Evolutionary conservation across 2,888 invertebrate species (phyloP), one percentile per base, ranked within the genome.

Genomic region (Lasioglossum zephyrum): DNA sequence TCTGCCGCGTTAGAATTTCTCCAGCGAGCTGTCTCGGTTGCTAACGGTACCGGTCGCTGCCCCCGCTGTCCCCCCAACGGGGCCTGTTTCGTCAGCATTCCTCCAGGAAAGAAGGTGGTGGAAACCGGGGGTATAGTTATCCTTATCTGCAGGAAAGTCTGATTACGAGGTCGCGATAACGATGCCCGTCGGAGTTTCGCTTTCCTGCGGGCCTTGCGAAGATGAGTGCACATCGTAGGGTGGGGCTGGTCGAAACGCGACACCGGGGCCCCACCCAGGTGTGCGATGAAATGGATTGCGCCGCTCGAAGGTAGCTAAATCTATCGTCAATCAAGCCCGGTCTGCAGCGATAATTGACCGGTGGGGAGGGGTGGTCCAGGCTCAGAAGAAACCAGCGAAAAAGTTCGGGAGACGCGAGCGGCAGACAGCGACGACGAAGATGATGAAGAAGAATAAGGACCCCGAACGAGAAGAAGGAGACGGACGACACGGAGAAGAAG

Each of bases 281-380:
- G 86, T 76, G 86, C 80, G 66, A 57, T 77, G 77, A 88, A 88
- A 86, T 86, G 82, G 77, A 87, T 88, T 85, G 87, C 77, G 69
- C 77, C 77, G 60, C 66, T 78, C 77, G 81, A 80, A 81, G 82
- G 79, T 60, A 79, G 72, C 63, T 78, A 78, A 83, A 85, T 90
- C 87, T 77, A 75, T 86, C 84, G 85, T 87, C 82, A 75, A 87
- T 90, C 85, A 84, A 84, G 77, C 76, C 53, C 47, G 69, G 41
- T 13, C n/a, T 39, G 63, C 49, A 81, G 89, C 82, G 88, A 88
- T 92, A 92, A 92, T 91, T 87, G 88, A 91, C 82, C 79, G 79
- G 82, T 78, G 82, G 22, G 39, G 83, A 90, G 88, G 84, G 75
- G 60, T 69, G 74, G 79, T 75, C 78, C 13, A 60, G 69, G 74